Conservation (phyloP, 2,113 vertebrate genomes). For the Oncorhynchus clarkii region DNA sequence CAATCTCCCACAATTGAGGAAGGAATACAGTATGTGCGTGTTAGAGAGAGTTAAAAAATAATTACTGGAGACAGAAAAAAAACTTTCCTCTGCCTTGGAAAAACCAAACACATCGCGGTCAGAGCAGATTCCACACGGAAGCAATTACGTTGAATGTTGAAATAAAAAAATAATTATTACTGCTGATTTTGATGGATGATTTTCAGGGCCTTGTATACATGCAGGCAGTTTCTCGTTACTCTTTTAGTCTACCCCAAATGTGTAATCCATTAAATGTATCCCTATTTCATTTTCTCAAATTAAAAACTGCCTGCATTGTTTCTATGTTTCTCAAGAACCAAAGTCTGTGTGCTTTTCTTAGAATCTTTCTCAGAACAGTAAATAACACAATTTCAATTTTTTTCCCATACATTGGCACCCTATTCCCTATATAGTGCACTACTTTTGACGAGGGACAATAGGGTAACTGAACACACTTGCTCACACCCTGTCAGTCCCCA, state of each 20-base stretch:
- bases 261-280: not conserved
- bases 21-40: slow-evolving; percentile 19
- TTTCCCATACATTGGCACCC: too few relatives aligned
- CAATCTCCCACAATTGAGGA: slow-evolving; percentile 47
- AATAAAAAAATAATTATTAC: not conserved
- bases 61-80: slow-evolving; percentile 45
- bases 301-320: not conserved
- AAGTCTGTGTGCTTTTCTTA: too few relatives aligned
- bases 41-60: slow-evolving; percentile 47
- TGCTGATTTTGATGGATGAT: slow-evolving; percentile 8
- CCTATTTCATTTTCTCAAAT: not conserved
- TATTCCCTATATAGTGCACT: too few relatives aligned
- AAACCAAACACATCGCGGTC: not conserved
- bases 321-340: too few relatives aligned
- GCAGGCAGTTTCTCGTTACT: slow-evolving; percentile 12
- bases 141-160: slow-evolving; percentile 54
- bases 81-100: slow-evolving; percentile 23
- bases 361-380: too few relatives aligned
- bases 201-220: slow-evolving; percentile 16
- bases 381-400: too few relatives aligned
- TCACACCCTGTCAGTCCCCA: slow-evolving; percentile 1
- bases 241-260: slow-evolving; percentile 2
- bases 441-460: too few relatives aligned
- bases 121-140: slow-evolving; percentile 46
- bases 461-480: not conserved